Conservation (phyloP, 2,113 vertebrate species). For the Chaetodon auriga region DNA sequence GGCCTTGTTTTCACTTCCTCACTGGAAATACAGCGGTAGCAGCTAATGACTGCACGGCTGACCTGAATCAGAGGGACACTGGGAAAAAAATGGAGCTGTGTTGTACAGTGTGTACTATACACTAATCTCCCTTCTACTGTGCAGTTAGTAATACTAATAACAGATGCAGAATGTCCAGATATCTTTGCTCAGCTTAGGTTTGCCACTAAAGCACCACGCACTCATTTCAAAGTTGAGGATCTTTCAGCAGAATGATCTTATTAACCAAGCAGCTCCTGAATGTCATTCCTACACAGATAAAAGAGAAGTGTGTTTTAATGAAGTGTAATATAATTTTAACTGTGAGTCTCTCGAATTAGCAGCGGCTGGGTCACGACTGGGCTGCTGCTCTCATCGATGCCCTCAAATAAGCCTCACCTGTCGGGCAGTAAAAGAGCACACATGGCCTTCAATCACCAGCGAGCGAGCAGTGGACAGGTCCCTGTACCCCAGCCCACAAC, state of each 20-base stretch:
- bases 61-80: not conserved
- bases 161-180: not conserved
- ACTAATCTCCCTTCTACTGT: not conserved
- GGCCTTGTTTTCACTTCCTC: not conserved
- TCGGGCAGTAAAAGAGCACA: slow-evolving; percentile 70
- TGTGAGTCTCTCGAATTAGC: slow-evolving; percentile 75
- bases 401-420: slow-evolving; percentile 80
- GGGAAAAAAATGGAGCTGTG: not conserved
- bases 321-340: slow-evolving; percentile 77
- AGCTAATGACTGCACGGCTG: not conserved
- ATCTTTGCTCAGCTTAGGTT: slow-evolving; percentile 31
- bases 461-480: slow-evolving; percentile 53
- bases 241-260: slow-evolving; percentile 69
- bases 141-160: too few relatives aligned
- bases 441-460: slow-evolving; percentile 65
- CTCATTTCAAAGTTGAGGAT: slow-evolving; percentile 55
- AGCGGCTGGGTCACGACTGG: slow-evolving; percentile 67
- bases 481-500: slow-evolving; percentile 25
- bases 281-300: slow-evolving; percentile 68
- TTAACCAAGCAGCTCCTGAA: slow-evolving; percentile 69
- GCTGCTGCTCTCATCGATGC: slow-evolving; percentile 58
- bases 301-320: slow-evolving; percentile 70
- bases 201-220: not conserved
- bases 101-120: not conserved
- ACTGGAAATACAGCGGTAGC: not conserved